A percentile compares a stretch with the other conserved stretches of the same genome.
phyloP scores from a whole-genome alignment of 2,888 invertebrate species.

The Aspidapion aeneum region DNA sequence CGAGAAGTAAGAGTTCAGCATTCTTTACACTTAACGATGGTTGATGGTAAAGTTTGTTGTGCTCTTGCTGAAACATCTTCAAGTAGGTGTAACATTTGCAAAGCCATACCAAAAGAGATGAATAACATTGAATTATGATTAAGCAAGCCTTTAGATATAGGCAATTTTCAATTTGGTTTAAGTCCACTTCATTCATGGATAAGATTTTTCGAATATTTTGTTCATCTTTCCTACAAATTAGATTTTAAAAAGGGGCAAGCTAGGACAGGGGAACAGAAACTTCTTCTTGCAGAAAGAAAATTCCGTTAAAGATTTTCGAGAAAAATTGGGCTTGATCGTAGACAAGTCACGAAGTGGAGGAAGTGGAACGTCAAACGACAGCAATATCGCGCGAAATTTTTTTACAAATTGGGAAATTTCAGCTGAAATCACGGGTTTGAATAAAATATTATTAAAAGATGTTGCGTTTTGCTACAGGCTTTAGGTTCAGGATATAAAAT shows the following conservation, averaged over 20 bases:
- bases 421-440: conserved; percentile 10
- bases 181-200: conserved; percentile 15
- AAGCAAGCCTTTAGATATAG: neutral
- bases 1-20: neutral
- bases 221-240: conserved; percentile 11
- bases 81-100: neutral
- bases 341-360: conserved; percentile 10
- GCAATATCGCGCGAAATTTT: conserved; percentile 17
- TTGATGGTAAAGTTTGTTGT: conserved; percentile 1
- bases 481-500: neutral
- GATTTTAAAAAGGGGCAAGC: conserved; percentile 11
- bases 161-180: conserved; percentile 12
- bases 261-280: neutral
- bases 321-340: neutral
- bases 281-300: neutral
- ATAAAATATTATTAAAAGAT: conserved; percentile 7
- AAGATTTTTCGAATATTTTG: conserved; percentile 11
- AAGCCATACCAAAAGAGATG: conserved; percentile 5
- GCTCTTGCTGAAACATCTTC: neutral
- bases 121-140: conserved; percentile 8
- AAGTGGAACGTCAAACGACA: conserved; percentile 19
- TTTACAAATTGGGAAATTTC: conserved; percentile 11
- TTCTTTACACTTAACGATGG: neutral
- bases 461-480: neutral
- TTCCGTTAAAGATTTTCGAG: too few species aligned